phyloP scores from a whole-genome alignment of 2,888 invertebrate species.

The Cosmopolites sordidus region DNA sequence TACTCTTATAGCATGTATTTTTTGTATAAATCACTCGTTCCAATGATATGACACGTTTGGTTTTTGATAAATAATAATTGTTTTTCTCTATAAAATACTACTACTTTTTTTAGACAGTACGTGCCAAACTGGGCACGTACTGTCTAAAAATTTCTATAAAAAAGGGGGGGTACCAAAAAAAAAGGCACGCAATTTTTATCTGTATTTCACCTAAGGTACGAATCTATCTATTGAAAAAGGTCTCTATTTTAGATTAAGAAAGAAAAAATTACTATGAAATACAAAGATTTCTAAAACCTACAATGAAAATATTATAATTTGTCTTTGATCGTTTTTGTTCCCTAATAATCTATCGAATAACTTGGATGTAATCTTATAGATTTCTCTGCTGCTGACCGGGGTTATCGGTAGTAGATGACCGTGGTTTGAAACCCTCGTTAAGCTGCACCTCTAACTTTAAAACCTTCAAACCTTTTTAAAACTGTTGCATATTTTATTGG shows the following conservation, averaged over 20 bases:
- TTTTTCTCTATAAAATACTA: conserved; percentile 23
- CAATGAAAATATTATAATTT: conserved; percentile 30
- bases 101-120: conserved; percentile 20
- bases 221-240: conserved; percentile 42
- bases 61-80: conserved; percentile 28
- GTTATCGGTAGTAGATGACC: too few species aligned
- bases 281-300: conserved; percentile 20
- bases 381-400: too few species aligned
- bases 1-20: background rate
- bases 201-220: conserved; percentile 48
- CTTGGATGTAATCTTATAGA: background rate
- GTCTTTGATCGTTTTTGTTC: conserved; percentile 29
- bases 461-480: too few species aligned
- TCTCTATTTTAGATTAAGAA: conserved; percentile 32
- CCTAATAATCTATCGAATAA: conserved; percentile 21
- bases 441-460: too few species aligned
- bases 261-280: conserved; percentile 9
- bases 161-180: conserved; percentile 36
- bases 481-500: too few species aligned
- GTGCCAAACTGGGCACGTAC: conserved; percentile 3
- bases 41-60: conserved; percentile 35
- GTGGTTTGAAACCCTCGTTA: too few species aligned
- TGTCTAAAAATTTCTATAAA: conserved; percentile 29
- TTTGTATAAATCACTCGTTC: conserved; percentile 5
- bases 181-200: conserved; percentile 43